Conservation (phyloP, 2,888 invertebrate species). For the Temnothorax unifasciatus region DNA sequence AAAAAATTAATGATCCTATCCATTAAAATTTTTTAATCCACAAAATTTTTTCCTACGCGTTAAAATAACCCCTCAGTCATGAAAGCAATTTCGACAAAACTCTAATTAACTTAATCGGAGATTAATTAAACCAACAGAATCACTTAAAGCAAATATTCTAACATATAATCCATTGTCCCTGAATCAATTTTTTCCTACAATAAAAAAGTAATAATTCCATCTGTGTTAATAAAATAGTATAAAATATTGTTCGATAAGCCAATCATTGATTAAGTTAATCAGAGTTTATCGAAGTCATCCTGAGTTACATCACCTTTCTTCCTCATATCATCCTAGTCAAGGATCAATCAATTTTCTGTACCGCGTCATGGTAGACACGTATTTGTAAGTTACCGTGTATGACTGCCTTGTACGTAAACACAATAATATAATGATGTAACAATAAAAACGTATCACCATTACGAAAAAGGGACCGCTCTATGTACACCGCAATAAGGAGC, state of each 20-base stretch:
- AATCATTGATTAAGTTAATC: neutral
- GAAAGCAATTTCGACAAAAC: too few relatives aligned
- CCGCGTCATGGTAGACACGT: neutral
- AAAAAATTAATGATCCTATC: neutral
- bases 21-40: too few relatives aligned
- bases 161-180: too few relatives aligned
- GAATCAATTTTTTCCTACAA: too few relatives aligned
- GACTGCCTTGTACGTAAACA: neutral
- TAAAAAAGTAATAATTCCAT: neutral
- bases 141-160: too few relatives aligned
- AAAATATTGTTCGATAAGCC: neutral
- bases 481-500: neutral
- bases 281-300: neutral
- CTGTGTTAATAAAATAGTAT: neutral
- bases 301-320: neutral
- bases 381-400: conserved; percentile 1
- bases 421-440: neutral
- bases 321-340: conserved; percentile 32
- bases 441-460: neutral
- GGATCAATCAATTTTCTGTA: conserved; percentile 12
- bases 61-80: too few relatives aligned
- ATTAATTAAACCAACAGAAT: too few relatives aligned
- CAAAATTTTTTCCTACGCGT: too few relatives aligned
- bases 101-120: too few relatives aligned
- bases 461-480: neutral